Evolutionary conservation across 2,113 vertebrate genomes (phyloP), one percentile per base, ranked within the genome.

Genomic region (Tapirus terrestris): DNA sequence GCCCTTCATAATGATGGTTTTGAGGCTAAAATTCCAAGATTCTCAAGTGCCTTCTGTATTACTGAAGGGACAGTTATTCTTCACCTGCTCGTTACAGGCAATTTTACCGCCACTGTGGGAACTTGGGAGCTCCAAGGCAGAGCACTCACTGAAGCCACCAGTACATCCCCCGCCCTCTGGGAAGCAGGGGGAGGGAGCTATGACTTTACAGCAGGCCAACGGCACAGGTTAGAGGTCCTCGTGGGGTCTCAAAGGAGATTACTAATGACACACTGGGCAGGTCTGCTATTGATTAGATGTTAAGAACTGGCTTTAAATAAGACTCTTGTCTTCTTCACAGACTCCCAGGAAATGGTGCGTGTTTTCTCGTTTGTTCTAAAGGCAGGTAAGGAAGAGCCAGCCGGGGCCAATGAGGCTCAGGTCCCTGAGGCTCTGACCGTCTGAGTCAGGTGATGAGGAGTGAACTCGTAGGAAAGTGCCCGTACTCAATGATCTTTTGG

Each of bases 61-160:
- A 13, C 16, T 60, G 27, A 84, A 58, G 81, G 58, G 53, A 36
- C 27, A 17, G 33, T n/a, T n/a, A 5, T 27, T 88, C n/a, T 56
- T 31, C 27, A 16, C 21, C 7, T 1, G n/a, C 17, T 31, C 1
- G 3, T 14, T 10, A 29, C 33, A 7, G 6, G 39, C 14, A 6
- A 25, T 13, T 27, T 48, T 33, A 58, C 36, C 0, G 0, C 29
- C 21, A 10, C 48, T 56, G 29, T 8, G 20, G 7, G 5, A 23
- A 27, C n/a, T 17, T 2, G 0, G 67, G 56, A 4, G 58, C 43
- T 10, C 65, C 53, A 12, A 14, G 4, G 45, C 5, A 39, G 43
- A 43, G 60, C 13, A 12, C 25, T 12, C 87, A 56, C 36, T 8
- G 7, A 39, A 45, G 0, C 0, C 48, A 25, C 45, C n/a, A 31